Base-by-base conservation (phyloP, 2,888 invertebrate species). In the Trichogramma dendrolimi region DNA sequence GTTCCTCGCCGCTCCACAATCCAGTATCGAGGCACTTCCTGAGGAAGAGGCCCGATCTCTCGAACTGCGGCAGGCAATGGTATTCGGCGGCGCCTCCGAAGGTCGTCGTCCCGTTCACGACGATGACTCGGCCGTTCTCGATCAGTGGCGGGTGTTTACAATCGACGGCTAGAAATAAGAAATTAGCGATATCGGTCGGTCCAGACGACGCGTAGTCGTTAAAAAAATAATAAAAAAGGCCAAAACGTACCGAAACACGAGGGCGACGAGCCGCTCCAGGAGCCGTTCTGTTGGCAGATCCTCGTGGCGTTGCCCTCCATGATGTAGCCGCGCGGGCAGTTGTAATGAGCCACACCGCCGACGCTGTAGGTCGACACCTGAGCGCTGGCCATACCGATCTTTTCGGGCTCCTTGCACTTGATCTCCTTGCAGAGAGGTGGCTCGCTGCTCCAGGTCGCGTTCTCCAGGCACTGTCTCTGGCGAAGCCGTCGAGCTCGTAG, bases 381-480 rank as follows among this genome's bases (percentile, higher is more conserved):
- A 41, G 82, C 81, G n/a, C 83, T 83, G 46, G 81, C 68, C 4
- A 78, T 76, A n/a, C 79, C 80, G 0, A 85, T 83, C 51, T 81
- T 80, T 38, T 86, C 83, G 0, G 92, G 92, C 69, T 88, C 86
- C 64, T 83, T 83, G 75, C 93, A 94, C 47, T 87, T 87, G 65
- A 93, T 91, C 83, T 93, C 91, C 82, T 85, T 85, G 75, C 95
- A 95, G n/a, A 81, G 75, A 0, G 94, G 94, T 0, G 87, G 81
- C 62, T 90, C 91, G 14, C 91, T 90, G 72, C 92, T 92, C 95
- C 94, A 95, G 0, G 92, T 93, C 55, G 90, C 93, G 73, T 94
- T 90, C 73, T 94, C 94, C 58, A 92, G 85, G 73, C 94, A 95
- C 57, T 92, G 79, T 63, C 94, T 81, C 58, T 83, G 4, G 91